These are phyloP conservation scores for Daboia siamensis DNA, from an alignment of 2,113 vertebrate genomes.

Conservation along the genomic window DNA sequence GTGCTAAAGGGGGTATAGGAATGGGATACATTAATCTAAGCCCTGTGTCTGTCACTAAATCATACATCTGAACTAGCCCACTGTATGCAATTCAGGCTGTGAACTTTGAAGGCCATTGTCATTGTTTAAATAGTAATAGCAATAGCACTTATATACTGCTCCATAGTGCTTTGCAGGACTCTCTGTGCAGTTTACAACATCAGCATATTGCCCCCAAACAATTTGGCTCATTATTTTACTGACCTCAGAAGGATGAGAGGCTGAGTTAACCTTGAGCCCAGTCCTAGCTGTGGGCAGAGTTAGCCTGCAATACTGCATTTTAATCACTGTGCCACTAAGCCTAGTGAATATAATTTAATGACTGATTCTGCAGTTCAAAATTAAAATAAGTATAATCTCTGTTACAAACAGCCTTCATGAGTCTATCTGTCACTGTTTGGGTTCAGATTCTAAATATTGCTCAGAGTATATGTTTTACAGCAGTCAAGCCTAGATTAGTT, in stretches of 20 bases:
- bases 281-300: neutral
- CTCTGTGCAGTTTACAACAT: neutral
- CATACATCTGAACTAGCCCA: neutral
- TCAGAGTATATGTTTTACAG: neutral
- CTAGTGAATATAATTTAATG: neutral
- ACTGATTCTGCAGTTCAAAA: neutral
- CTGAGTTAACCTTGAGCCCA: neutral
- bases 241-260: neutral
- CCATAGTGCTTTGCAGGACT: neutral
- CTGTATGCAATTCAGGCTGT: too few species aligned
- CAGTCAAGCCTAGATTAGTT: neutral
- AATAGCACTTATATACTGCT: neutral
- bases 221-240: neutral
- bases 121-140: neutral
- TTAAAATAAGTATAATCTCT: neutral
- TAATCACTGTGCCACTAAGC: neutral
- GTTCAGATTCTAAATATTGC: neutral
- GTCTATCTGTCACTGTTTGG: neutral
- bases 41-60: neutral
- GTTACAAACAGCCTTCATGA: neutral
- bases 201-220: neutral
- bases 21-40: neutral
- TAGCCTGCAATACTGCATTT: neutral
- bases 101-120: neutral
- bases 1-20: neutral